Conservation (phyloP, 2,113 vertebrate genomes). For the Notechis scutatus region DNA sequence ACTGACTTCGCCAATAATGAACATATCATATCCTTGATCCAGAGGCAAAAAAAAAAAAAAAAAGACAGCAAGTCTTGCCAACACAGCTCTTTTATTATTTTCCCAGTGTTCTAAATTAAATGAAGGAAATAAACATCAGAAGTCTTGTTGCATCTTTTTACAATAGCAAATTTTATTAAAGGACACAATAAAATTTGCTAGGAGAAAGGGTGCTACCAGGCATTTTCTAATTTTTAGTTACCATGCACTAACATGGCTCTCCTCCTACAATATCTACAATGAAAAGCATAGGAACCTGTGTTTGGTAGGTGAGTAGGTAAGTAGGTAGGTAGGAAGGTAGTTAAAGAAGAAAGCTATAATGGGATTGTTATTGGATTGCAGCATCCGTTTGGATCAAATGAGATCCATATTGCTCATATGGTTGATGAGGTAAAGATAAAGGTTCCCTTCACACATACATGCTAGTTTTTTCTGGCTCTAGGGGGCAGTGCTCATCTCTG, state of each 20-base stretch:
- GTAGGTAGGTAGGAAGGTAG: background rate
- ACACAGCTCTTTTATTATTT: slow-evolving; percentile 54
- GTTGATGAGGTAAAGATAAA: too few species aligned
- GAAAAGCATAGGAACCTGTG: slow-evolving; percentile 31
- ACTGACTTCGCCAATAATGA: slow-evolving; percentile 39
- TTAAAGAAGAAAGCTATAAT: background rate
- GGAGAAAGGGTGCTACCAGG: background rate
- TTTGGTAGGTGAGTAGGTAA: background rate
- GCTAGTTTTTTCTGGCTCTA: too few species aligned
- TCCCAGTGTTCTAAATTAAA: slow-evolving; percentile 48
- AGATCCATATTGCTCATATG: background rate
- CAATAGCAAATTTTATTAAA: background rate
- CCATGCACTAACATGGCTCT: background rate
- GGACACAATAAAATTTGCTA: background rate
- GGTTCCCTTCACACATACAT: too few species aligned
- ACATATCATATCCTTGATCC: slow-evolving; percentile 61
- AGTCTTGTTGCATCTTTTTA: background rate
- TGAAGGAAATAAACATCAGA: slow-evolving; percentile 16
- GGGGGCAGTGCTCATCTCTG: too few species aligned
- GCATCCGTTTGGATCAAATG: background rate
- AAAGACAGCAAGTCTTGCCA: slow-evolving; percentile 52
- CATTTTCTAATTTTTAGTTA: background rate
- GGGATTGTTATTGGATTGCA: background rate
- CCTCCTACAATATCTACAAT: background rate
- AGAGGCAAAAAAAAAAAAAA: slow-evolving; percentile 53